A percentile compares a stretch with the other conserved stretches of the same genome.
phyloP scores from a whole-genome alignment of 2,797 vertebrate species.

The Thalassophryne amazonica region DNA sequence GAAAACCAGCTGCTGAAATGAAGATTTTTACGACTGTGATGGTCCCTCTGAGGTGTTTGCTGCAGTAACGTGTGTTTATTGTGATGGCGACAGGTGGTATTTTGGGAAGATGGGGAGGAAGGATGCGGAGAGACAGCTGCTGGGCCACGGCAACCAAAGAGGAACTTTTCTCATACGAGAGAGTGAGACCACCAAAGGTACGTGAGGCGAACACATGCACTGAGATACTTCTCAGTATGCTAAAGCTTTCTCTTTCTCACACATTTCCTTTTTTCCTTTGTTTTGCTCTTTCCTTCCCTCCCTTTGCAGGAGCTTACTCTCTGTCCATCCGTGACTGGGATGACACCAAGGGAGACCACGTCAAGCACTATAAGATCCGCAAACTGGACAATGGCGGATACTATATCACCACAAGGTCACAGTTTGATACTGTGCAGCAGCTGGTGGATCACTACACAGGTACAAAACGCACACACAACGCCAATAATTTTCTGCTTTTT shows the following conservation, averaged over 20 bases:
- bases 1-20: too few relatives aligned
- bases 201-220: slow-evolving; percentile 40
- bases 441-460: slow-evolving; percentile 92
- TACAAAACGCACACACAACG: slow-evolving; percentile 40
- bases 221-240: not conserved
- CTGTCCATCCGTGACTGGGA: slow-evolving; percentile 96
- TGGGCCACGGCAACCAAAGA: slow-evolving; percentile 82
- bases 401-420: slow-evolving; percentile 95
- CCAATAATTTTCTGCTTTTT: not conserved
- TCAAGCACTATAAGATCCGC: slow-evolving; percentile 98
- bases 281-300: not conserved
- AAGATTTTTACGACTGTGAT: too few relatives aligned
- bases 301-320: slow-evolving; percentile 87
- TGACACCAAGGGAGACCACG: slow-evolving; percentile 87
- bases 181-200: slow-evolving; percentile 97
- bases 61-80: slow-evolving; percentile 42
- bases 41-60: too few relatives aligned
- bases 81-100: slow-evolving; percentile 88
- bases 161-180: slow-evolving; percentile 96
- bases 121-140: slow-evolving; percentile 91
- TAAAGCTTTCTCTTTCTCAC: not conserved
- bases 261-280: accelerated
- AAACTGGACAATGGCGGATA: slow-evolving; percentile 94
- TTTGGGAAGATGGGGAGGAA: slow-evolving; percentile 97
- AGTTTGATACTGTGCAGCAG: slow-evolving; percentile 88